These are phyloP conservation scores for Berghia stephanieae DNA, from an alignment of 1,140 invertebrate species.

Conservation along the genomic window DNA sequence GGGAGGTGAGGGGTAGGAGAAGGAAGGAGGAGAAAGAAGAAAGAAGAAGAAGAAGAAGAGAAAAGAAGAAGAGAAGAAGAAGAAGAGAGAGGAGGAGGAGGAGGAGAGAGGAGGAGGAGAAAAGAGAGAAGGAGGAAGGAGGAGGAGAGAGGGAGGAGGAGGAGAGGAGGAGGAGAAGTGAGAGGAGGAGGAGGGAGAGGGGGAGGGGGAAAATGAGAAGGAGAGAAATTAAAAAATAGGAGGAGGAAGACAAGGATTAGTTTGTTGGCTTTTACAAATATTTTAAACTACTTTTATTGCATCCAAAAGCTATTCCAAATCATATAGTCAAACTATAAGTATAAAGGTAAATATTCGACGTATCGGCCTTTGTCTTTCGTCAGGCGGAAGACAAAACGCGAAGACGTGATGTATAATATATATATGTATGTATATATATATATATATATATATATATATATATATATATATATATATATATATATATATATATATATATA, in stretches of 20 bases:
- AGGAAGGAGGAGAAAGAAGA: constrained; percentile 25
- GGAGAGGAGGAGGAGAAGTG: constrained; percentile 18
- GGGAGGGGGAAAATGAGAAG: neutral
- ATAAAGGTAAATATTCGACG: no score
- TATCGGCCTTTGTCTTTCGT: neutral
- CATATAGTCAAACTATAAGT: no score
- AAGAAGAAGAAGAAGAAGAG: no score
- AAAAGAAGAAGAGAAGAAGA: no score
- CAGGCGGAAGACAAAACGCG: neutral
- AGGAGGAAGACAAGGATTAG: neutral
- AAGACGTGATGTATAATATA: no score
- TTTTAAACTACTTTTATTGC: no score
- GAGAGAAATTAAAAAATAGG: neutral
- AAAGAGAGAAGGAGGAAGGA: constrained; percentile 26
- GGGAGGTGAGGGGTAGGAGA: constrained; percentile 29
- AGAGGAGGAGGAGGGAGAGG: no score
- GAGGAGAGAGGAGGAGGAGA: neutral
- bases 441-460: neutral
- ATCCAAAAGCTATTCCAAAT: no score
- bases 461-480: neutral
- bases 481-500: no score
- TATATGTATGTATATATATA: neutral
- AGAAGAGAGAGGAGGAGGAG: no score
- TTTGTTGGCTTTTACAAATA: neutral
- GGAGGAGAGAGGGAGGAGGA: neutral